Percentiles rank a stretch among this genome's conserved stretches.
phyloP scores from a whole-genome alignment of 2,113 vertebrate genomes.

The Centropus bengalensis region DNA sequence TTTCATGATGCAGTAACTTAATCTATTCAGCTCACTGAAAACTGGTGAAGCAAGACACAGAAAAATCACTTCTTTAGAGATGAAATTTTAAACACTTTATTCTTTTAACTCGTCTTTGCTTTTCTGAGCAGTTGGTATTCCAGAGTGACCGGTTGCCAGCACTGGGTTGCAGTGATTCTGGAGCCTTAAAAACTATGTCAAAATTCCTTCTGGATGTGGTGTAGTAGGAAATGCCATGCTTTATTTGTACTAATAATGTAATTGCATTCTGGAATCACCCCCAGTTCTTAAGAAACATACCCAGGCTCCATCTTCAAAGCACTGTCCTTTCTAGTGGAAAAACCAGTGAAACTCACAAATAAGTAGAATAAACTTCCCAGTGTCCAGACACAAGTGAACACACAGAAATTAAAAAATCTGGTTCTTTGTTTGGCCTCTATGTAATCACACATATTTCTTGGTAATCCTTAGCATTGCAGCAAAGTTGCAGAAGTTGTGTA shows the following conservation, averaged over 20 bases:
- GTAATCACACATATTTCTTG: background rate
- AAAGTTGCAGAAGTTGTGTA: background rate
- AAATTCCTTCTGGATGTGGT: conserved; percentile 21
- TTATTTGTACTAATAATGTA: background rate
- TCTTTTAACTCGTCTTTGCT: background rate
- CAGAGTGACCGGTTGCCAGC: background rate
- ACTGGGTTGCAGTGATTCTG: background rate
- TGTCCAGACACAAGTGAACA: background rate
- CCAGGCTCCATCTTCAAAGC: background rate
- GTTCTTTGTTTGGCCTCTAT: background rate
- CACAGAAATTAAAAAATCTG: background rate
- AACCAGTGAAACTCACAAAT: background rate
- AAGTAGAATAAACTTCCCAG: background rate
- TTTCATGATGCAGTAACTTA: background rate
- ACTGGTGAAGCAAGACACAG: background rate
- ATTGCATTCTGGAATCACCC: conserved; percentile 40
- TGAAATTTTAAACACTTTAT: background rate
- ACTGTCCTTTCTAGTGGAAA: background rate
- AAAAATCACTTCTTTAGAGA: background rate
- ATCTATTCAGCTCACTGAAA: conserved; percentile 9
- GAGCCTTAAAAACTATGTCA: background rate
- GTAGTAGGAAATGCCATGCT: background rate
- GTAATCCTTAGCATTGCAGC: background rate
- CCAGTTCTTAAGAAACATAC: background rate
- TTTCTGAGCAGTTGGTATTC: background rate